A percentile compares a stretch with the other conserved stretches of the same genome.
These are phyloP conservation scores for Colostygia pectinataria DNA, from an alignment of 2,888 invertebrate genomes.

Conservation along the genomic window DNA sequence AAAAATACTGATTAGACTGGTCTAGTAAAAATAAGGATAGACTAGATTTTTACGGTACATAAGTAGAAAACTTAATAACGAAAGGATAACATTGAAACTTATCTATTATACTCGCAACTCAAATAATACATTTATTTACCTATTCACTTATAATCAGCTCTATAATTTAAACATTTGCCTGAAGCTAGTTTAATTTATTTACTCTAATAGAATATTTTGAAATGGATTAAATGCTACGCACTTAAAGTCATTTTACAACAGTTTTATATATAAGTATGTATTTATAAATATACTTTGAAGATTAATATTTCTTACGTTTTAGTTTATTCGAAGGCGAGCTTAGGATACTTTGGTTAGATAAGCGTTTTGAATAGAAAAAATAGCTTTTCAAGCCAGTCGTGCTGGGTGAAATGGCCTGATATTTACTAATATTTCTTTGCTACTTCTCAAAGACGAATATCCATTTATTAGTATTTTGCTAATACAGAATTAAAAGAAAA, in stretches of 20 bases:
- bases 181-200: too few relatives aligned
- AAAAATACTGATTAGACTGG: conserved; percentile 14
- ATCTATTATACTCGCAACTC: too few relatives aligned
- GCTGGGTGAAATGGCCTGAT: conserved; percentile 24
- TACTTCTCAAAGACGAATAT: conserved; percentile 21
- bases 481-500: too few relatives aligned
- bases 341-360: conserved; percentile 7
- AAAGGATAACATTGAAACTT: too few relatives aligned
- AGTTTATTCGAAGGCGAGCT: conserved; percentile 9
- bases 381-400: conserved; percentile 28
- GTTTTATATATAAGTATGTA: too few relatives aligned
- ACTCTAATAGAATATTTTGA: neutral
- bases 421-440: conserved; percentile 27
- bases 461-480: neutral
- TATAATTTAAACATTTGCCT: too few relatives aligned
- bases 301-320: conserved; percentile 12
- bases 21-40: neutral
- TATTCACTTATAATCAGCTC: too few relatives aligned
- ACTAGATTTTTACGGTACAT: neutral
- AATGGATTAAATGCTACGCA: too few relatives aligned
- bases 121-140: too few relatives aligned
- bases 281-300: conserved; percentile 8
- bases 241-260: conserved; percentile 4
- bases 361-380: conserved; percentile 24
- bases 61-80: too few relatives aligned